Evolutionary conservation across 1,140 invertebrate species (phyloP), one percentile per base, ranked within the genome.

Genomic region (Leptestheria dahalacensis): DNA sequence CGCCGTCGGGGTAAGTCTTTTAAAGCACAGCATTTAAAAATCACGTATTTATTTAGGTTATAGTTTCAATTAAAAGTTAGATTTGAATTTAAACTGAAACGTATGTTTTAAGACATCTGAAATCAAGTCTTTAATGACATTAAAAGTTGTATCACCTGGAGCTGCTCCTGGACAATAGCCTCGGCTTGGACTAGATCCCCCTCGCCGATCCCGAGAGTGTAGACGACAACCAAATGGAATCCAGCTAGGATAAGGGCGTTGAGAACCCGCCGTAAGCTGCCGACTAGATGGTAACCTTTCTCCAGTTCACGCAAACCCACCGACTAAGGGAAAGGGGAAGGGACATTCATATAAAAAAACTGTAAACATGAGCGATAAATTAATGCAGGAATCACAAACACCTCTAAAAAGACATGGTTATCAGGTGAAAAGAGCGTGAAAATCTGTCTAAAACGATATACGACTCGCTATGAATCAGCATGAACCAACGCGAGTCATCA

Each of bases 1-100:
- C 87, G 52, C 93, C 90, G 64, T 91, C 77, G 46, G 86, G 86
- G 70, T 86, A n/a, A n/a, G n/a, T n/a, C n/a, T n/a, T n/a, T n/a
- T n/a, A n/a, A n/a, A n/a, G n/a, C n/a, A n/a, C n/a, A n/a, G n/a
- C n/a, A n/a, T n/a, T n/a, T n/a, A n/a, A n/a, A n/a, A n/a, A n/a
- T n/a, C n/a, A n/a, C n/a, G n/a, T n/a, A n/a, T n/a, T n/a, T n/a
- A n/a, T n/a, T n/a, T n/a, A n/a, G n/a, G n/a, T n/a, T n/a, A n/a
- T n/a, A n/a, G n/a, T n/a, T n/a, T n/a, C n/a, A n/a, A n/a, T n/a
- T n/a, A 21, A 58, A 64, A 48, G 18, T 48, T 48, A 2, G 59
- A 55, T 15, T n/a, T n/a, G n/a, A 58, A 12, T 12, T 59, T 20
- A 59, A 58, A 57, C n/a, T 58, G 20, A 48, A n/a, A 48, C 47